Evolutionary conservation across 2,113 vertebrate genomes (phyloP).

Genomic region (Triplophysa dalaica): DNA sequence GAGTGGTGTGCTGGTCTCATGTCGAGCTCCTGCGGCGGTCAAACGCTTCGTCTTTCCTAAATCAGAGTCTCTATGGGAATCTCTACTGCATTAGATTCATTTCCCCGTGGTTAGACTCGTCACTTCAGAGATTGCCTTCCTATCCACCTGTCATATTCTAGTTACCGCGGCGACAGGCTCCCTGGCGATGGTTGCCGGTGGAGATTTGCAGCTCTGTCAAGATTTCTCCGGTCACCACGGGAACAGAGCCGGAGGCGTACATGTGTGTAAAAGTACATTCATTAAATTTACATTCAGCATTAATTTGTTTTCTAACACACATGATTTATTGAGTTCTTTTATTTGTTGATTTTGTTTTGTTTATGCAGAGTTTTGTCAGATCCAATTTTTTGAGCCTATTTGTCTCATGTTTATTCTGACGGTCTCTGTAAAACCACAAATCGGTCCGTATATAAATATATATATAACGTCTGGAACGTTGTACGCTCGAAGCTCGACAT

Average conservation of each 20-base stretch:
- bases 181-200: conserved; percentile 37
- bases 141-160: conserved; percentile 46
- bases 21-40: neutral
- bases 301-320: no score
- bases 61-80: neutral
- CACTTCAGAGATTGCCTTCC: neutral
- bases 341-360: neutral
- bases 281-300: no score
- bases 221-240: conserved; percentile 32
- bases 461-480: neutral
- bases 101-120: conserved; percentile 1
- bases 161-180: conserved; percentile 51
- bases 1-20: no score
- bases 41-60: neutral
- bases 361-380: no score
- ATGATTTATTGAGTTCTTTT: neutral
- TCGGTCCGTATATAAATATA: no score
- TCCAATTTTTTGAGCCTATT: neutral
- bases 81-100: conserved; percentile 25
- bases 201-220: conserved; percentile 34
- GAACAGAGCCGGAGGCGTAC: conserved; percentile 34
- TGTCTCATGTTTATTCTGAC: neutral
- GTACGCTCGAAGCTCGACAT: neutral
- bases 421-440: neutral
- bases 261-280: conserved; percentile 6